Conservation (phyloP, 1,140 invertebrate species). For the Saxidomus purpurata region DNA sequence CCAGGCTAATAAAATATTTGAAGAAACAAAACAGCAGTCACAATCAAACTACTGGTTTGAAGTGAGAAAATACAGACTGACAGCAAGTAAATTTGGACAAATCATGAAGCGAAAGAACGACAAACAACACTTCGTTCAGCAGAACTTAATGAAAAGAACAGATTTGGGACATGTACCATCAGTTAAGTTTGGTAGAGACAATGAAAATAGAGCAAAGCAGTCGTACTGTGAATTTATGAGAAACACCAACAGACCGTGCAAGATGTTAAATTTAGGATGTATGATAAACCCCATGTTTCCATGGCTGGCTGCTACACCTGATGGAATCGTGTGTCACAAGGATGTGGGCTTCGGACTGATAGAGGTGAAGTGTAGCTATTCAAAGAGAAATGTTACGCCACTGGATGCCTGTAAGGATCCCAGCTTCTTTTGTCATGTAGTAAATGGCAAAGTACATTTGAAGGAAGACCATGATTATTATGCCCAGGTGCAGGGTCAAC, state of each 20-base stretch:
- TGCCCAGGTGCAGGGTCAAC: constrained; percentile 11
- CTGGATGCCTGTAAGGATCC: background rate
- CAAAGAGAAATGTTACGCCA: constrained; percentile 13
- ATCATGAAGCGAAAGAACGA: constrained; percentile 11
- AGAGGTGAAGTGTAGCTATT: constrained; percentile 24
- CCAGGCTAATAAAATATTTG: background rate
- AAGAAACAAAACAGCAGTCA: background rate
- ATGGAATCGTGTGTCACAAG: background rate
- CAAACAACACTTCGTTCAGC: background rate
- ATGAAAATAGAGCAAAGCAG: background rate
- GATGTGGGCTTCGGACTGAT: constrained; percentile 15
- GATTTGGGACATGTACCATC: background rate
- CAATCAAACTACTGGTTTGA: background rate
- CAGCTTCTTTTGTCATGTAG: background rate
- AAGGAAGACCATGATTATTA: constrained; percentile 25
- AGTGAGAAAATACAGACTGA: background rate
- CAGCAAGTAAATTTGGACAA: background rate
- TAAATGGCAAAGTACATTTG: background rate
- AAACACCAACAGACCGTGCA: background rate
- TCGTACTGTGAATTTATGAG: background rate
- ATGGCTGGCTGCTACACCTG: constrained; percentile 25
- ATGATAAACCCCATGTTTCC: constrained; percentile 16
- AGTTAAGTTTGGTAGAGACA: background rate
- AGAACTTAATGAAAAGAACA: background rate
- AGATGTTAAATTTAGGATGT: background rate